These are phyloP conservation scores for Bimastos eiseni DNA, from an alignment of 2,888 invertebrate genomes.

Conservation along the genomic window DNA sequence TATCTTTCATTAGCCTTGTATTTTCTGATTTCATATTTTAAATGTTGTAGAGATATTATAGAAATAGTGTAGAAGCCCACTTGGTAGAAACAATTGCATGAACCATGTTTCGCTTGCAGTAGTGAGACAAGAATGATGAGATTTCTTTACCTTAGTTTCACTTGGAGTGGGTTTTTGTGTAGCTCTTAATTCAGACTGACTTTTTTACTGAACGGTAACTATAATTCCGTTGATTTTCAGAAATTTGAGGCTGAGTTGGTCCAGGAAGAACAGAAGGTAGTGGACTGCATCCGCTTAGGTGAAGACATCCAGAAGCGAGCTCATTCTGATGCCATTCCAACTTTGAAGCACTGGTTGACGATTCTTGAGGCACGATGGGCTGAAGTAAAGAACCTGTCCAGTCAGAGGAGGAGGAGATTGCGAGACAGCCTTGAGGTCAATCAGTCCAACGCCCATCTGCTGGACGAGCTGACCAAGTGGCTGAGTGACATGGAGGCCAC, in stretches of 20 bases:
- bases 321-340: conserved; percentile 95
- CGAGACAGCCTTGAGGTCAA: conserved; percentile 79
- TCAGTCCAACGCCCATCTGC: conserved; percentile 80
- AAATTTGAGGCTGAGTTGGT: conserved; percentile 73
- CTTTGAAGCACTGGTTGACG: conserved; percentile 98
- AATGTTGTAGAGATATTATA: not conserved
- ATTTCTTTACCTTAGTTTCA: not conserved
- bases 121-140: not conserved
- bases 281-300: conserved; percentile 72
- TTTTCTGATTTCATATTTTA: not conserved
- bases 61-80: not conserved
- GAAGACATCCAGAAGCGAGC: conserved; percentile 85
- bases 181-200: not conserved
- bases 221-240: not conserved
- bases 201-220: not conserved
- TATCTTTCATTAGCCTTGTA: not conserved
- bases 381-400: conserved; percentile 83
- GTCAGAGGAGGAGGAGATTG: conserved; percentile 69
- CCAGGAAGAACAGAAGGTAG: conserved; percentile 75
- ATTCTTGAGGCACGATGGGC: conserved; percentile 75
- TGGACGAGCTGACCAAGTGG: conserved; percentile 94
- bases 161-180: not conserved
- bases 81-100: not conserved
- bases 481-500: conserved; percentile 84
- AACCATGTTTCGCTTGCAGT: not conserved